Conservation (phyloP, 2,113 vertebrate genomes). For the Talpa occidentalis region DNA sequence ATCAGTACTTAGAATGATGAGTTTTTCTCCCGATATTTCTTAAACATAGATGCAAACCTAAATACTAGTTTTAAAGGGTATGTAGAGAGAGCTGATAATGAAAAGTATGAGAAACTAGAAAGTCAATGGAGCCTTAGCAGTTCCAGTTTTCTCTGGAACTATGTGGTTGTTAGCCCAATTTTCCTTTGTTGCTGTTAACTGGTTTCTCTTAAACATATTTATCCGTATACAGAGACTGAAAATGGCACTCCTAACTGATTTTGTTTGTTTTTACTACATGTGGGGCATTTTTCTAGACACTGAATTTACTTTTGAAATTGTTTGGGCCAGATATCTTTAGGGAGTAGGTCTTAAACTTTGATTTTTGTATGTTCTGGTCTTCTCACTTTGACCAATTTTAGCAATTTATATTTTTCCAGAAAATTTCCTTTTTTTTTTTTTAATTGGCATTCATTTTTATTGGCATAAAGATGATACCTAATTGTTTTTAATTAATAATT, state of each 20-base stretch:
- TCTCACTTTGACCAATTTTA: background rate
- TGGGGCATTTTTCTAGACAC: background rate
- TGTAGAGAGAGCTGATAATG: background rate
- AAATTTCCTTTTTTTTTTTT: background rate
- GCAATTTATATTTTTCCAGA: background rate
- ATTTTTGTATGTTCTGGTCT: background rate
- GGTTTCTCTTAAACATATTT: background rate
- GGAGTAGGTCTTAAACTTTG: background rate
- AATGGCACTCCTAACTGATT: background rate
- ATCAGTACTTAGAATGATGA: background rate
- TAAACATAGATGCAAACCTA: background rate
- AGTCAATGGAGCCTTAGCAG: background rate
- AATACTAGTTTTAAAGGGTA: background rate
- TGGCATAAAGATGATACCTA: background rate
- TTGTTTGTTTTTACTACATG: background rate
- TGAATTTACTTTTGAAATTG: background rate
- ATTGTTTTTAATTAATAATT: background rate
- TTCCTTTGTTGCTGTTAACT: background rate
- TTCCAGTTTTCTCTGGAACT: background rate
- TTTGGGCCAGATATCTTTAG: background rate
- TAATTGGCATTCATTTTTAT: background rate
- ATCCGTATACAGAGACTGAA: background rate
- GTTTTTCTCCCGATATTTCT: background rate
- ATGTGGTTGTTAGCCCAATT: background rate
- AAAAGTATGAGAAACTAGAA: background rate